Base-by-base conservation (phyloP, 2,113 vertebrate species). In the Dolichotis patagonum region DNA sequence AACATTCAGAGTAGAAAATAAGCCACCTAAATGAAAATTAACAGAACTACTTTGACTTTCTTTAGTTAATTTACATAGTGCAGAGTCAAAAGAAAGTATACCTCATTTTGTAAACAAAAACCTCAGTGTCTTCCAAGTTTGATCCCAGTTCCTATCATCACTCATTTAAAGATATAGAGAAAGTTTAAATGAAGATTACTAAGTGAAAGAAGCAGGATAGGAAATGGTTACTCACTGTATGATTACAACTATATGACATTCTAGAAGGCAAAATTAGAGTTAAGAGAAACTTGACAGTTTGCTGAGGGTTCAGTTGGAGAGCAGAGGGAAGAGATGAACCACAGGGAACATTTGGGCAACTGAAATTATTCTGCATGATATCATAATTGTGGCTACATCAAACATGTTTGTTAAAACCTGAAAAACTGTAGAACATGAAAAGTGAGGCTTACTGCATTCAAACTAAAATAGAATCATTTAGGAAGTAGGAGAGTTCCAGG, bases 401-500 rank as follows among this genome's bases (percentile, higher is more conserved):
- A 49, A 38, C 10, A 16, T 5, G 26, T 95, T 81, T 65, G 38
- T 54, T 78, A 91, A 80, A 95, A 81, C 38, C 54, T 90, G 0
- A 30, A 80, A 62, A 85, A 90, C 19, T 67, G 3, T 80, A 88
- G 19, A 85, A 73, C 35, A 60, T 43, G n/a, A 78, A 87, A n/a
- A 67, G 10, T 91, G 77, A 94, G 62, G 1, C 22, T 96, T 95
- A 86, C 49, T 71, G 38, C 43, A 38, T 62, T 20, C 67, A 67
- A 73, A 88, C 84, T 60, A 96, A 90, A 88, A 84, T 58, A 87
- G 69, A 94, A 80, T 89, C 5, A 88, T 85, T 67, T 69, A 85
- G 62, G 75, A 93, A n/a, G 43, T 78, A 60, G 35, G 77, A 91
- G 84, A 67, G 87, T 56, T 86, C 26, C 80, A 86, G 54, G 54